A percentile compares a stretch with the other conserved stretches of the same genome.
Evolutionary conservation across 2,113 vertebrate species (phyloP).

Genomic region (Poeciliopsis retropinna): DNA sequence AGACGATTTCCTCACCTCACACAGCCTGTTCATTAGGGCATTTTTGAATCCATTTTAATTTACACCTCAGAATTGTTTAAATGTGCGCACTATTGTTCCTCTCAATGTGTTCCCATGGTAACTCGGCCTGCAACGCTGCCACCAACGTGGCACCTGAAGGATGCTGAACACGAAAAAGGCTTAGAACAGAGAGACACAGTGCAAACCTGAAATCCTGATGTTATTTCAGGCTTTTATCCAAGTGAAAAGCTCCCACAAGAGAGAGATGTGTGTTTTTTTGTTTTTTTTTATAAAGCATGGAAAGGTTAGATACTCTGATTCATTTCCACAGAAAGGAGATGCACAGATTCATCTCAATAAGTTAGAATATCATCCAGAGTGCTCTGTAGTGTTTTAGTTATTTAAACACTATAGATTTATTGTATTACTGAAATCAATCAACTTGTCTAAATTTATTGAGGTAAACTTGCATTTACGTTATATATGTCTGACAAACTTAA

Average conservation of each 20-base stretch:
- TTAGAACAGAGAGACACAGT: neutral
- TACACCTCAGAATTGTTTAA: slow-evolving; percentile 17
- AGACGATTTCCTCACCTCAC: neutral
- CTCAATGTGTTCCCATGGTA: slow-evolving; percentile 57
- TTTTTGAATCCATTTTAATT: neutral
- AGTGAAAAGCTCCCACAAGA: neutral
- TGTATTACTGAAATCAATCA: no score
- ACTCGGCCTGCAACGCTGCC: slow-evolving; percentile 33
- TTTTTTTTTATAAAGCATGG: neutral
- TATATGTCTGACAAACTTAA: neutral
- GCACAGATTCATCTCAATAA: no score
- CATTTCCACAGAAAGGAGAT: no score
- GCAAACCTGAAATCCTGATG: slow-evolving; percentile 12
- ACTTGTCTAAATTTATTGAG: no score
- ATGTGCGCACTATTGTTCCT: slow-evolving; percentile 20
- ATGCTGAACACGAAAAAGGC: slow-evolving; percentile 10
- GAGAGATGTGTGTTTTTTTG: neutral
- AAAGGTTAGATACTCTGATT: no score
- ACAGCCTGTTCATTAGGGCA: neutral
- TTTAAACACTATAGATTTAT: no score
- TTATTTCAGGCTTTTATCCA: slow-evolving; percentile 13
- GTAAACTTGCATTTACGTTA: neutral
- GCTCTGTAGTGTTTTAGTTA: no score
- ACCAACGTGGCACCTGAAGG: slow-evolving; percentile 37
- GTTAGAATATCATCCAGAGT: no score